A percentile compares a stretch with the other conserved stretches of the same genome.
These are phyloP conservation scores for Eugnorisma glareosa DNA, from an alignment of 2,888 invertebrate genomes.

Conservation along the genomic window DNA sequence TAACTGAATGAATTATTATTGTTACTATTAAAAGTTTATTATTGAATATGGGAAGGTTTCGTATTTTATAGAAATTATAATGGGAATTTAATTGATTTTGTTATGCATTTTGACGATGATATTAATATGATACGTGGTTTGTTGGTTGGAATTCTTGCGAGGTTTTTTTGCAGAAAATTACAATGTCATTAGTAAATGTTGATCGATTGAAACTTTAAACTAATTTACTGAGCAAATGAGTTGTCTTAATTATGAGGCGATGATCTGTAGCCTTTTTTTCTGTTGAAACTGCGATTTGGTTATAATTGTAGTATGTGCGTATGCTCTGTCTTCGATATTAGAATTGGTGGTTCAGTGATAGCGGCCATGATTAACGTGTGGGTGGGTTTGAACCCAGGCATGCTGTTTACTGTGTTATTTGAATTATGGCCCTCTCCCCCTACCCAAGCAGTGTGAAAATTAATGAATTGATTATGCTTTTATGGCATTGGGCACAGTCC, in stretches of 20 bases:
- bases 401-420: background rate
- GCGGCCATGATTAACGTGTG: background rate
- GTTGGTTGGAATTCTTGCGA: slow-evolving; percentile 11
- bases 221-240: slow-evolving; percentile 2
- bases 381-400: background rate
- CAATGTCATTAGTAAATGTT: background rate
- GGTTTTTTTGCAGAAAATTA: slow-evolving; percentile 1
- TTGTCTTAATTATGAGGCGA: background rate
- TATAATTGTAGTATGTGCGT: background rate
- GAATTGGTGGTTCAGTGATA: background rate
- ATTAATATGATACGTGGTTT: background rate
- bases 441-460: background rate
- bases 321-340: background rate
- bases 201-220: background rate
- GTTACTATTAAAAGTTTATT: slow-evolving; percentile 65
- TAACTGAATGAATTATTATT: slow-evolving; percentile 69
- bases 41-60: slow-evolving; percentile 60
- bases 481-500: background rate
- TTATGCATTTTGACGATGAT: slow-evolving; percentile 45
- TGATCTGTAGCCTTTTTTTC: background rate
- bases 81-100: slow-evolving; percentile 45
- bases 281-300: background rate
- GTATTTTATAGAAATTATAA: slow-evolving; percentile 63
- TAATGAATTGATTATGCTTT: too few species aligned
- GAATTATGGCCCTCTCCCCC: background rate